Evolutionary conservation across 2,888 invertebrate species (phyloP).

Genomic region (Drosophila meridionalis): DNA sequence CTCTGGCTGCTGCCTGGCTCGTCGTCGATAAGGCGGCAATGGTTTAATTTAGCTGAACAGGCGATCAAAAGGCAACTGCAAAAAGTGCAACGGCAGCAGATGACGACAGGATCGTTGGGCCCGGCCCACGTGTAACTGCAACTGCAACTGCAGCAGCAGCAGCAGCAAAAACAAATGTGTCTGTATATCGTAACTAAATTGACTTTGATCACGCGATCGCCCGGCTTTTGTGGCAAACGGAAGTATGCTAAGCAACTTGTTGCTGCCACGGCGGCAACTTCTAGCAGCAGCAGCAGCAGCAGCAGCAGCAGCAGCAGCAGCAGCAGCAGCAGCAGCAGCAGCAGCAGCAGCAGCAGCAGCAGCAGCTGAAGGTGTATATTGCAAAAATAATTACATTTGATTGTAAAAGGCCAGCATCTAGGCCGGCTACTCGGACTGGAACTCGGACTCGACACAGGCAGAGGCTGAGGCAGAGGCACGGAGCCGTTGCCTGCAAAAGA

Average conservation of each 20-base stretch:
- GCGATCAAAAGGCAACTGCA: conserved; percentile 46
- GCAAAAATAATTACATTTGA: conserved; percentile 82
- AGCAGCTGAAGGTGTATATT: conserved; percentile 80
- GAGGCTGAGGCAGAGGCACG: conserved; percentile 16
- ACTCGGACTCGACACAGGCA: conserved; percentile 6
- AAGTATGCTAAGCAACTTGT: conserved; percentile 83
- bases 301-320: background rate
- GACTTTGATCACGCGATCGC: conserved; percentile 85
- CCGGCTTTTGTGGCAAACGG: conserved; percentile 80
- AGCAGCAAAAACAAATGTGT: conserved; percentile 77
- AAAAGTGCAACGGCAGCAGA: conserved; percentile 65
- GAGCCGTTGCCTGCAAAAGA: conserved; percentile 56
- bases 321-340: conserved; percentile 53
- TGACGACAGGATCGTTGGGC: conserved; percentile 81
- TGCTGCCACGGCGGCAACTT: conserved; percentile 72
- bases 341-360: conserved; percentile 34
- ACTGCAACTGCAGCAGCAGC: conserved; percentile 42
- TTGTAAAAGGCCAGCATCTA: conserved; percentile 81
- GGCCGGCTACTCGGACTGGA: conserved; percentile 45
- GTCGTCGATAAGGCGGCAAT: conserved; percentile 76
- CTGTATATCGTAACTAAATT: conserved; percentile 83
- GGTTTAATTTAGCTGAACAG: conserved; percentile 78
- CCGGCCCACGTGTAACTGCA: conserved; percentile 71
- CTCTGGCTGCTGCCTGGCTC: conserved; percentile 15
- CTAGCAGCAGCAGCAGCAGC: conserved; percentile 36